Evolutionary conservation across 2,888 invertebrate genomes (phyloP).

Genomic region (Drosophila demipolita): DNA sequence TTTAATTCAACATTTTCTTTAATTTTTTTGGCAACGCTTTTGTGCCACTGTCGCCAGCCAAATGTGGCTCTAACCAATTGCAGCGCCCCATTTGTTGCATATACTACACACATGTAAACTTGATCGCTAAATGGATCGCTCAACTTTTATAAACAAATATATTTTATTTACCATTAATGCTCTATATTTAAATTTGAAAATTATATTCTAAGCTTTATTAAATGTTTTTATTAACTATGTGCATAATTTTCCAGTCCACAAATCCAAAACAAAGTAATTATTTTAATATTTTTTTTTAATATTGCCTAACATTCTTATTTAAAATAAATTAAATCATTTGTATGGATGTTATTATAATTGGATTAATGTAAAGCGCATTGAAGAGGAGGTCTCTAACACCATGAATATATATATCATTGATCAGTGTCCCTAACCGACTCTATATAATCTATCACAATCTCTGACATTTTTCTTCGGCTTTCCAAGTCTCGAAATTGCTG

Average conservation of each 20-base stretch:
- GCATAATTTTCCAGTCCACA: too few relatives aligned
- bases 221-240: not conserved
- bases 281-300: too few relatives aligned
- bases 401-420: not conserved
- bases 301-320: not conserved
- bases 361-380: not conserved
- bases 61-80: slow-evolving; percentile 21
- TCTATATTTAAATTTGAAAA: not conserved
- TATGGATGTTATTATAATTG: not conserved
- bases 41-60: slow-evolving; percentile 1
- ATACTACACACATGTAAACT: slow-evolving; percentile 1
- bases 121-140: not conserved
- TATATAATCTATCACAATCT: too few relatives aligned
- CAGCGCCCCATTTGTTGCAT: slow-evolving; percentile 14
- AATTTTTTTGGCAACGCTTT: slow-evolving; percentile 57
- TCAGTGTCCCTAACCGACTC: not conserved
- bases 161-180: not conserved
- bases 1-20: slow-evolving; percentile 43
- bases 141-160: not conserved
- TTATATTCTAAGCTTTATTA: not conserved
- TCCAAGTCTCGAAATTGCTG: not conserved
- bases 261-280: too few relatives aligned
- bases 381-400: not conserved
- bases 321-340: not conserved
- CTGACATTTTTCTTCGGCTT: too few relatives aligned